These are phyloP conservation scores for Stegastes partitus DNA, from an alignment of 2,113 vertebrate species.

Conservation along the genomic window DNA sequence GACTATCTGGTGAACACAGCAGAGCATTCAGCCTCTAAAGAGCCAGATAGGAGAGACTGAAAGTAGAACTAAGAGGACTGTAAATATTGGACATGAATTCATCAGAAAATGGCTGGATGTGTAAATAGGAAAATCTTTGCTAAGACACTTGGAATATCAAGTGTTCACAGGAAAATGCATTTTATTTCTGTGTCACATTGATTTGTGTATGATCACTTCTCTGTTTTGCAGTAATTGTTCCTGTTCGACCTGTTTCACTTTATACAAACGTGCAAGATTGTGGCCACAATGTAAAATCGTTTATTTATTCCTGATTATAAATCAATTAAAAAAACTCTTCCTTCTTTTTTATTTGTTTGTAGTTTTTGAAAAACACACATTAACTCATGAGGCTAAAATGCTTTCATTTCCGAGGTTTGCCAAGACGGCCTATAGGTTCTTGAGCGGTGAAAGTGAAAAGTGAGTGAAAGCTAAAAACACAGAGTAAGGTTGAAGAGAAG, in stretches of 20 bases:
- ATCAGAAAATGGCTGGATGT: background rate
- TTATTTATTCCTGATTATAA: too few species aligned
- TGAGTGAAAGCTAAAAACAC: constrained; percentile 3
- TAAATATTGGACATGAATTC: background rate
- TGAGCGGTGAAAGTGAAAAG: background rate
- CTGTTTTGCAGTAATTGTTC: too few species aligned
- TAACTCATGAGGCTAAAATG: too few species aligned
- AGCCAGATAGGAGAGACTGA: background rate
- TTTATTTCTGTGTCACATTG: background rate
- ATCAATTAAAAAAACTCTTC: too few species aligned
- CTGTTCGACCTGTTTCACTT: too few species aligned
- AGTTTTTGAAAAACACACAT: too few species aligned
- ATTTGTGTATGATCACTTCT: too few species aligned
- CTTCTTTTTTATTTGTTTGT: too few species aligned
- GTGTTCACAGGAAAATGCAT: background rate
- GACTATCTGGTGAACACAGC: background rate
- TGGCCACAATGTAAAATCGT: too few species aligned
- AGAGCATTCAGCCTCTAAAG: background rate
- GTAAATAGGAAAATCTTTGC: background rate
- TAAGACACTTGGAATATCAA: background rate
- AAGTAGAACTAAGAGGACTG: constrained; percentile 5
- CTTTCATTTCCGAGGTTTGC: too few species aligned
- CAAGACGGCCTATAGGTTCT: too few species aligned
- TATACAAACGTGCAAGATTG: too few species aligned
- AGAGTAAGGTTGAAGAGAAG: constrained; percentile 12